Conservation (phyloP, 2,797 vertebrate species). For the Calcarius lapponicus region DNA sequence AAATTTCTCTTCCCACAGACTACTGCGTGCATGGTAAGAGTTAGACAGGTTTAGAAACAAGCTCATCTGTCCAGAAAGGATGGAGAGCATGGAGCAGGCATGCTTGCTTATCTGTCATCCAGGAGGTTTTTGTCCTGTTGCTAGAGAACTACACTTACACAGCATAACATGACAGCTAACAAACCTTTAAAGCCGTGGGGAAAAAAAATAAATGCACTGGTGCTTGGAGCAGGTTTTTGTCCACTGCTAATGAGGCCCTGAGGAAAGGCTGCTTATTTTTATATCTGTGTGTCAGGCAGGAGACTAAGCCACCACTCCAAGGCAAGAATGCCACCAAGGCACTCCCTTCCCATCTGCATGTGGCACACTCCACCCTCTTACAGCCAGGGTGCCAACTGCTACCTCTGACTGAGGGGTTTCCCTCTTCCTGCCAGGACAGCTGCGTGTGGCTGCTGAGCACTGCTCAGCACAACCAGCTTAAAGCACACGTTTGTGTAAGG, state of each 20-base stretch:
- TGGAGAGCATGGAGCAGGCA: not conserved
- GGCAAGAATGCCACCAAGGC: not conserved
- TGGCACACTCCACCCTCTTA: accelerated
- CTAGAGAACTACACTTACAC: not conserved
- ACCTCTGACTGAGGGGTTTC: not conserved
- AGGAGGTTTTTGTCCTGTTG: not conserved
- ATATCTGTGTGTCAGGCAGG: not conserved
- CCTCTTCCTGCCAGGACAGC: not conserved
- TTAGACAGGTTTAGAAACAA: not conserved
- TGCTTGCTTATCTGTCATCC: not conserved
- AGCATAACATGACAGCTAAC: not conserved
- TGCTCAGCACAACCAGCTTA: not conserved
- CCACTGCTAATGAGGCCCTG: not conserved
- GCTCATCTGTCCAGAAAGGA: not conserved
- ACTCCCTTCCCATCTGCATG: not conserved
- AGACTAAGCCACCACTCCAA: not conserved
- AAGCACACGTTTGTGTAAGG: not conserved
- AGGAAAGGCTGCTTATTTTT: not conserved
- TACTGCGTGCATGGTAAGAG: accelerated
- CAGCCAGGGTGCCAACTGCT: accelerated
- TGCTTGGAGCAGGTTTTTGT: not conserved
- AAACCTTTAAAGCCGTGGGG: not conserved
- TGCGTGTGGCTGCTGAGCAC: accelerated
- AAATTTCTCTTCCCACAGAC: not conserved
- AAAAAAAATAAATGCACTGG: not conserved